phyloP scores from a whole-genome alignment of 64 coral and sea anemone species.

The Montipora capricornis region DNA sequence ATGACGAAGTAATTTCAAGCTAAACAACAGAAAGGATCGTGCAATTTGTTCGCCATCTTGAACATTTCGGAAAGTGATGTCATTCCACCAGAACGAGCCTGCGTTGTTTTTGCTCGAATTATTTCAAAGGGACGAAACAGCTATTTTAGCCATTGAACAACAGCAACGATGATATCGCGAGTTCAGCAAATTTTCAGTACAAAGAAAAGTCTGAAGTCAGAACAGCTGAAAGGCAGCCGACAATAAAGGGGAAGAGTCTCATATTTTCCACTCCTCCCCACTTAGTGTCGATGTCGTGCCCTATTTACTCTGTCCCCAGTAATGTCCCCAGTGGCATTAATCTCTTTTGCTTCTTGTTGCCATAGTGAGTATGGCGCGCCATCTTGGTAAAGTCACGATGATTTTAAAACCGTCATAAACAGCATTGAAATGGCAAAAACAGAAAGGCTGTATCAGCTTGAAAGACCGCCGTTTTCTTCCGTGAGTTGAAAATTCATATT shows the following conservation, averaged over 20 bases:
- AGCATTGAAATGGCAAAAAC: conserved; percentile 8
- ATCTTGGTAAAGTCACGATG: conserved; percentile 5
- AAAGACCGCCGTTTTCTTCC: conserved; percentile 83
- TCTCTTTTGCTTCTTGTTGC: background rate
- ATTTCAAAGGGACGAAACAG: background rate
- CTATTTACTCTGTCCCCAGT: background rate
- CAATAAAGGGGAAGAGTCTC: background rate
- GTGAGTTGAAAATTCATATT: conserved; percentile 30
- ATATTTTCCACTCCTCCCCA: background rate
- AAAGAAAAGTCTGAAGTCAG: background rate
- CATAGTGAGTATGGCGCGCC: conserved; percentile 20
- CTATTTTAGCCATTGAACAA: background rate
- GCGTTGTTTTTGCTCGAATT: background rate
- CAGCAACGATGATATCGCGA: background rate
- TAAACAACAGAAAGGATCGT: background rate
- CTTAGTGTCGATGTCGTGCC: background rate
- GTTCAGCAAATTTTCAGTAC: background rate
- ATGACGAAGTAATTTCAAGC: conserved; percentile 1
- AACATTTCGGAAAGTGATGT: conserved; percentile 8
- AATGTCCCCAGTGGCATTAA: background rate
- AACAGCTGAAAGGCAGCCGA: background rate
- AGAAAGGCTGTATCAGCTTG: conserved; percentile 82
- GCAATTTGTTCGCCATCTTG: conserved; percentile 6
- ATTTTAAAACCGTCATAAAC: background rate
- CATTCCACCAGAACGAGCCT: background rate